Conservation (phyloP, 2,113 vertebrate genomes). For the Ia io region DNA sequence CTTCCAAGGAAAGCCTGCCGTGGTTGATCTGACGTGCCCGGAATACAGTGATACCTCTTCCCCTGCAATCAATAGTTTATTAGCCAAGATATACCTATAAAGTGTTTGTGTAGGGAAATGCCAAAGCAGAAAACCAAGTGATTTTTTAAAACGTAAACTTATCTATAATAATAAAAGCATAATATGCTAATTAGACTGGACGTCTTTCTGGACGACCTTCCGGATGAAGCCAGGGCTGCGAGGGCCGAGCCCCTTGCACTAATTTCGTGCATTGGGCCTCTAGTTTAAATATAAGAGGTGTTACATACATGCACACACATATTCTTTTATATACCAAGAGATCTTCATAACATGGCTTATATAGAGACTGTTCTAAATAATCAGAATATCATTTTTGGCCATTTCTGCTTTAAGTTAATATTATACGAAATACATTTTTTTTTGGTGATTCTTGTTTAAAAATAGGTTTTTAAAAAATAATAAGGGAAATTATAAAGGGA, state of each 20-base stretch:
- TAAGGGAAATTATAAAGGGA: conserved; percentile 29
- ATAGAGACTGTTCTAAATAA: not conserved
- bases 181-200: too few relatives aligned
- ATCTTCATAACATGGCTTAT: not conserved
- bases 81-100: not conserved
- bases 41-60: too few relatives aligned
- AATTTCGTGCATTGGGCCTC: too few relatives aligned
- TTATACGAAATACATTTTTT: not conserved
- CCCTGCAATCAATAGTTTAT: not conserved
- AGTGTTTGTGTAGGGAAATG: not conserved
- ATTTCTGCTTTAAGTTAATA: conserved; percentile 33
- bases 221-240: too few relatives aligned
- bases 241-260: too few relatives aligned
- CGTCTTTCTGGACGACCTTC: too few relatives aligned
- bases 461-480: not conserved
- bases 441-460: not conserved
- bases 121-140: not conserved
- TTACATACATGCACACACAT: not conserved
- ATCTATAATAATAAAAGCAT: not conserved
- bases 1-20: not conserved
- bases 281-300: not conserved
- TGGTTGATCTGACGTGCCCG: not conserved
- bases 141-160: not conserved
- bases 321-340: not conserved
- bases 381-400: not conserved